Evolutionary conservation across 2,888 invertebrate genomes (phyloP).

Genomic region (Xylota segnis): DNA sequence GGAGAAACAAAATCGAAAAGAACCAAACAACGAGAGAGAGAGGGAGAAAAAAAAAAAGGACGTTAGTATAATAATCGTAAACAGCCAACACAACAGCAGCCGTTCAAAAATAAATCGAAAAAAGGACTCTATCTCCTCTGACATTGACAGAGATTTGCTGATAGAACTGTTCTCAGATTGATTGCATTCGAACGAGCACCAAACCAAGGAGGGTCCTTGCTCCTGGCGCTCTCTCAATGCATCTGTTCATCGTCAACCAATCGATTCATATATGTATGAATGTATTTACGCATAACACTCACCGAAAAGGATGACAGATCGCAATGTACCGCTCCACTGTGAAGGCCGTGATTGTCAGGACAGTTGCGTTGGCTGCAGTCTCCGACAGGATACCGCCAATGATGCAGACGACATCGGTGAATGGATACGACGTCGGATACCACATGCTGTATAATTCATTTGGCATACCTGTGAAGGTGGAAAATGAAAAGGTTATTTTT

Average conservation of each 20-base stretch:
- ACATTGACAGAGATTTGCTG: constrained; percentile 35
- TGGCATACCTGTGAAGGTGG: constrained; percentile 87
- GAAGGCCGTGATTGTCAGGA: constrained; percentile 94
- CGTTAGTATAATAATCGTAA: constrained; percentile 59
- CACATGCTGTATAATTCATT: constrained; percentile 91
- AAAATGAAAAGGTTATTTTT: constrained; percentile 19
- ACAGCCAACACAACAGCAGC: constrained; percentile 35
- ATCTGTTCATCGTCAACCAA: constrained; percentile 18
- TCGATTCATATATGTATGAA: too few relatives aligned
- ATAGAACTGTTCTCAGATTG: constrained; percentile 52
- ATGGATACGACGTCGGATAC: constrained; percentile 90
- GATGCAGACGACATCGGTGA: constrained; percentile 92
- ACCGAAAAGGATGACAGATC: constrained; percentile 92
- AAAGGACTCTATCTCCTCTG: constrained; percentile 12
- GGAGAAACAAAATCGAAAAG: constrained; percentile 50
- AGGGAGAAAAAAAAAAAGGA: constrained; percentile 18
- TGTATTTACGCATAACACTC: constrained; percentile 77
- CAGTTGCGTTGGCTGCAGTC: constrained; percentile 94
- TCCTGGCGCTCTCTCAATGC: neutral
- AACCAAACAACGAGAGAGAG: constrained; percentile 4
- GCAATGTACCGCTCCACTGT: constrained; percentile 95
- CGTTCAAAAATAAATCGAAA: constrained; percentile 25
- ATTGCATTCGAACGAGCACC: constrained; percentile 57
- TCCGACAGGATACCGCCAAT: constrained; percentile 92
- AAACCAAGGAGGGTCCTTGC: constrained; percentile 36